phyloP scores from a whole-genome alignment of 2,888 invertebrate genomes.

The Leucophenga montana region DNA sequence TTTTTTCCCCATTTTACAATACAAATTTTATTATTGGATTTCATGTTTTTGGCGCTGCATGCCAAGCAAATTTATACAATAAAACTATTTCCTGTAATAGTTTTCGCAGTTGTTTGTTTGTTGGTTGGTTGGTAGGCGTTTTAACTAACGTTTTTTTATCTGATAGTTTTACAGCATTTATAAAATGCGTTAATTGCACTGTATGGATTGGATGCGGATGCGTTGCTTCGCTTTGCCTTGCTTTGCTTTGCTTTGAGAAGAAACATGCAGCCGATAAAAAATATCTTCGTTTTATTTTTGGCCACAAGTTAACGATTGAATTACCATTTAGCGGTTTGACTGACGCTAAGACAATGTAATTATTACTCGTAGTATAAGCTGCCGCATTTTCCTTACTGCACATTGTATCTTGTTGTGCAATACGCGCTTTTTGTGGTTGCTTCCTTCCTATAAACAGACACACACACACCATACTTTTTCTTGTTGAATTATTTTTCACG shows the following conservation, averaged over 20 bases:
- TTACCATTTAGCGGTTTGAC: constrained; percentile 7
- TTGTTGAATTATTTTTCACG: constrained; percentile 50
- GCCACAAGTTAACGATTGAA: constrained; percentile 20
- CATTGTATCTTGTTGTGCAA: constrained; percentile 43
- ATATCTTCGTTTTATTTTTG: constrained; percentile 27
- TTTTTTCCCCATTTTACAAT: too few relatives aligned
- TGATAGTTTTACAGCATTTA: background rate
- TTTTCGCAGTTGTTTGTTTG: background rate
- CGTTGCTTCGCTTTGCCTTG: constrained; percentile 15
- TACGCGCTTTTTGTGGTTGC: constrained; percentile 38
- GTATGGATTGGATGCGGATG: background rate
- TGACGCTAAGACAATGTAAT: background rate
- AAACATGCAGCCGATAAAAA: background rate
- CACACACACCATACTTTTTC: constrained; percentile 33
- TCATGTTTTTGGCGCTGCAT: too few relatives aligned
- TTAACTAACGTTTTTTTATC: too few relatives aligned
- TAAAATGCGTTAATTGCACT: constrained; percentile 24
- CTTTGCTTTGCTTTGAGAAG: constrained; percentile 10
- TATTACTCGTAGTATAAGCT: too few relatives aligned
- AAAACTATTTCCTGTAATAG: background rate
- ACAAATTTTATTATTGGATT: too few relatives aligned
- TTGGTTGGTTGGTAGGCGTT: background rate
- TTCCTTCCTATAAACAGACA: constrained; percentile 39
- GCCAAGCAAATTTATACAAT: background rate
- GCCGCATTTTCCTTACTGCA: constrained; percentile 34